Base-by-base conservation (phyloP, 2,888 invertebrate genomes). In the Branchinecta sandiegonensis region DNA sequence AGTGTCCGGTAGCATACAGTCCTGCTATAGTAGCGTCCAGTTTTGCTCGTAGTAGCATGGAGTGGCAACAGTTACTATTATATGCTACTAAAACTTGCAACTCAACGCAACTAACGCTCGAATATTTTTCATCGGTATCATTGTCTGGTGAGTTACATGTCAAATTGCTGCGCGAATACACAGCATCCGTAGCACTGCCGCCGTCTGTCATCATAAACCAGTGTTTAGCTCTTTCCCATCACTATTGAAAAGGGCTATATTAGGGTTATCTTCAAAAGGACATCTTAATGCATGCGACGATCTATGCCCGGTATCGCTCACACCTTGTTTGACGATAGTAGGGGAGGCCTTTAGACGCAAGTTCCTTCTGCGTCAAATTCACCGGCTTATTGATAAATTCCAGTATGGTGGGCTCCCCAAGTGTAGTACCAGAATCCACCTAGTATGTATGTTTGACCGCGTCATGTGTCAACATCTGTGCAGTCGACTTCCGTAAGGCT, bases 401-500 rank as follows among this genome's bases (percentile, higher is more conserved):
- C 50, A 50, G 50, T n/a, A 50, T 50, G 1, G 3, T 50, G 2
- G 50, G 50, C 50, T 50, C 3, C 50, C 50, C n/a, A 50, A 50
- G 50, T 50, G 3, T 50, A 50, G 50, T n/a, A 50, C 50, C n/a
- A n/a, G 13, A 50, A 50, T 50, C 50, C 50, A 50, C 50, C n/a
- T 50, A 50, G 50, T 50, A 50, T 50, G 2, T 13, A 50, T 50
- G 50, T 50, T 50, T 13, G 50, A 50, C 50, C 2, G 50, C 50
- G 50, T 50, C 50, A 1, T 50, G 1, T 3, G n/a, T 50, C 50
- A 3, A 13, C 50, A 50, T 50, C n/a, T 50, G 13, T 50, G 50
- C 50, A 50, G 50, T 50, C 2, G 50, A 50, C n/a, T 50, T 50
- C 50, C 2, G 50, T 13, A 50, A 50, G 50, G 50, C n/a, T n/a